A percentile compares a stretch with the other conserved stretches of the same genome.
Evolutionary conservation across 2,888 invertebrate genomes (phyloP).

Genomic region (Papilio gigon): DNA sequence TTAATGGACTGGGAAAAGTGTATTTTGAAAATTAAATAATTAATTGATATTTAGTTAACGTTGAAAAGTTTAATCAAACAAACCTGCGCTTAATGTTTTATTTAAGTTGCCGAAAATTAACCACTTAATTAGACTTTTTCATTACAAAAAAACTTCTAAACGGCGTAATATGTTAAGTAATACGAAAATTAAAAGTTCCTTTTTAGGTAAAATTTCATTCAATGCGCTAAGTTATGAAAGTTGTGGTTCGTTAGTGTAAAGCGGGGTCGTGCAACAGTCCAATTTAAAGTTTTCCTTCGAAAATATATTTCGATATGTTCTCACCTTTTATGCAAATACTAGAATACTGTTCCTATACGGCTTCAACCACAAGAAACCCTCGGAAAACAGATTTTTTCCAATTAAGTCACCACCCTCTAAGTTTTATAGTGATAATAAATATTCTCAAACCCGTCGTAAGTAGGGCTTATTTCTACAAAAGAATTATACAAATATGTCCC

Average conservation of each 20-base stretch:
- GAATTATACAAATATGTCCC: background rate
- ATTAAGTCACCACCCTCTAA: no score
- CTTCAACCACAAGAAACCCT: no score
- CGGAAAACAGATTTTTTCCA: no score
- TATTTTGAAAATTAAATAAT: no score
- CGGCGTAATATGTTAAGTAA: background rate
- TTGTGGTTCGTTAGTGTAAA: slow-evolving; percentile 19
- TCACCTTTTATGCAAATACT: background rate
- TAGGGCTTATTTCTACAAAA: no score
- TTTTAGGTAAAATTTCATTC: background rate
- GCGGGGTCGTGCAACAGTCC: slow-evolving; percentile 8
- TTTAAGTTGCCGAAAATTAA: background rate
- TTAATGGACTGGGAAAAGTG: no score
- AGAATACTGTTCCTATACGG: no score
- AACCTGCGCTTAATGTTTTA: background rate
- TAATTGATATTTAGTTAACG: no score
- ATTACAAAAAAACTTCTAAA: background rate
- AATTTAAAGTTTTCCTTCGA: slow-evolving; percentile 11
- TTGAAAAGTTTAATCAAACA: no score
- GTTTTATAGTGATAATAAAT: no score
- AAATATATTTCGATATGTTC: slow-evolving; percentile 2
- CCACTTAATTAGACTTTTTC: background rate
- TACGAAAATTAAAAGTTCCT: background rate
- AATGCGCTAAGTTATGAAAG: slow-evolving; percentile 7
- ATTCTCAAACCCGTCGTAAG: no score